Evolutionary conservation across 2,888 invertebrate genomes (phyloP), one percentile per base, ranked within the genome.

Genomic region (Drosophila incognita): DNA sequence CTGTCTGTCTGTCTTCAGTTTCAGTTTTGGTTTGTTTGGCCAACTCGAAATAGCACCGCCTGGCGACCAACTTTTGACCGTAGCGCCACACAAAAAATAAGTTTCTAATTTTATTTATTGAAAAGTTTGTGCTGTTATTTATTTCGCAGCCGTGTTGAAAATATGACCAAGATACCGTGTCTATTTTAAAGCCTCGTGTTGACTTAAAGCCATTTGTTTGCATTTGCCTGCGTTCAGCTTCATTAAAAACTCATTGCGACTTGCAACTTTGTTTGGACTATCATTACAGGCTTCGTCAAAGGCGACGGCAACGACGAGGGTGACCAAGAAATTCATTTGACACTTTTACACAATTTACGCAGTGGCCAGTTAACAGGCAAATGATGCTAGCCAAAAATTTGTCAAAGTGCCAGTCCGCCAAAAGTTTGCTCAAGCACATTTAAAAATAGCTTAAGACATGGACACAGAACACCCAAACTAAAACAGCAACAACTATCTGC

Each of bases 71-170:
- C 82, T 85, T 85, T 87, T 87, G 80, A 87, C 85, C 87, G 70
- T 74, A 61, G 76, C 61, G 42, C 27, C 36, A 46, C 11, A 27
- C 8, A 46, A 54, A 52, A 70, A n/a, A 49, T 59, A 69, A 90
- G 90, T 87, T 87, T 90, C 84, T 89, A 87, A 87, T 87, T 87
- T 87, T 87, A 87, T 87, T 87, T 87, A 87, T 87, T 87, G 87
- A 90, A 90, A 87, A 87, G 84, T 87, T 87, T 83, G 81, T 83
- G 74, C 75, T 85, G 87, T 87, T 85, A 88, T 85, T 85, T 85
- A 85, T 85, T 81, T 89, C 60, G 76, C 72, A 85, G 56, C 80
- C 84, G 86, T 86, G 88, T 81, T 79, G 88, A 83, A 88, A 84
- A 84, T 84, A 83, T 87, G 71, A 69, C 82, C 80, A 63, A 74